Conservation (phyloP, 2,113 vertebrate genomes). For the Pitta sordida region DNA sequence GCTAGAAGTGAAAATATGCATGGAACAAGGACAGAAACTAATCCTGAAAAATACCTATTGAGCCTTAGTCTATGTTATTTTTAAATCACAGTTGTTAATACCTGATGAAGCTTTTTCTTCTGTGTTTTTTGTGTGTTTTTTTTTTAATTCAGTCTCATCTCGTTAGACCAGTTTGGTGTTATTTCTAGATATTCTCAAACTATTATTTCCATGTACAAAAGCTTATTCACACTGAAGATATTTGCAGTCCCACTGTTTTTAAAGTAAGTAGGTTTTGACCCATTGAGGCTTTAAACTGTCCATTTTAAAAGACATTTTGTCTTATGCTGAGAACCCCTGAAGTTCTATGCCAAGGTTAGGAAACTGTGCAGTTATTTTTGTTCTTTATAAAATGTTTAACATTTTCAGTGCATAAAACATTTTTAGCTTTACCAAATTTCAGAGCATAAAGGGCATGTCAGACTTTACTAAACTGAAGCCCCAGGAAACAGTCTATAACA, state of each 20-base stretch:
- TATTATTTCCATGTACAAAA: neutral
- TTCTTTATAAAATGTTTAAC: conserved; percentile 54
- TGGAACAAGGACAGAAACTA: neutral
- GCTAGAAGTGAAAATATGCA: neutral
- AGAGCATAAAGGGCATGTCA: conserved; percentile 62
- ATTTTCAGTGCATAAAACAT: conserved; percentile 49
- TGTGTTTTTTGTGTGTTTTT: neutral
- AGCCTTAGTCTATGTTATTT: neutral
- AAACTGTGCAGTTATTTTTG: conserved; percentile 43
- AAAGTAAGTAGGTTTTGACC: neutral
- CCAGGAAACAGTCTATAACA: conserved; percentile 53
- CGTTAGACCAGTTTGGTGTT: neutral
- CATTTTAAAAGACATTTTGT: neutral
- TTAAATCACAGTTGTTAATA: neutral
- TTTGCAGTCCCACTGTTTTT: neutral
- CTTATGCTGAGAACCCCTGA: conserved; percentile 2
- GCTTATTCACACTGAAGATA: neutral
- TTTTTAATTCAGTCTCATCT: neutral
- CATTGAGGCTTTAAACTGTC: neutral
- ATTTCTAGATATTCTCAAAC: neutral
- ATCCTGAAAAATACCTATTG: neutral
- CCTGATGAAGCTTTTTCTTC: fast-evolving
- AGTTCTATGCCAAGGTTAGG: conserved; percentile 1
- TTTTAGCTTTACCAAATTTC: conserved; percentile 68
- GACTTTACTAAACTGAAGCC: conserved; percentile 63